Base-by-base conservation (phyloP, 2,797 vertebrate genomes). In the Megaceryle alcyon region DNA sequence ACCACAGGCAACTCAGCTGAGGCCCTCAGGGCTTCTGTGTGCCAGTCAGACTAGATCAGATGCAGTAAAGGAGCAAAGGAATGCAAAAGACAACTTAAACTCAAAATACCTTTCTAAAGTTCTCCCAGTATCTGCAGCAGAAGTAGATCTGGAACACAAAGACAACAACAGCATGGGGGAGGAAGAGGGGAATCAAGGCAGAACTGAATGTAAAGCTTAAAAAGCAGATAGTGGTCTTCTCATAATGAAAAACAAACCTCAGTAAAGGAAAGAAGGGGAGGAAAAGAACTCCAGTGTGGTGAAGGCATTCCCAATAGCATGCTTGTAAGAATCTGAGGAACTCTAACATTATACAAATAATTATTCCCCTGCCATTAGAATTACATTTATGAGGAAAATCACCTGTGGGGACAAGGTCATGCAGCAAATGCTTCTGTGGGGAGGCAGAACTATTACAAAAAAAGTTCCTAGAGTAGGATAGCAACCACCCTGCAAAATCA, bases 21-120 rank as follows among this genome's bases (percentile, higher is more conserved):
- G 60, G 44, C 82, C 82, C 92, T 12, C n/a, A 79, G 72, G 93
- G 89, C 60, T 86, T 44, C 92, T 87, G 16, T 91, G 92, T 86
- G 78, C 94, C 85, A 88, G 91, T 96, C 96, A 96, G 43, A 81
- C 46, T 48, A 56, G 46, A 96, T 96, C 89, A 96, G 91, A 79
- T 17, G 33, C 70, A 64, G 49, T 61, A 60, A 71, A 73, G 48
- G 61, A 90, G 57, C 54, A 82, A 68, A 73, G 65, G 51, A 77
- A 96, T 91, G 72, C 28, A 82, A 92, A 51, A 94, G 96, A 93
- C 68, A 90, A 92, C 33, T 54, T 76, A 15, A 92, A 84, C 49
- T 91, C 44, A 77, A 48, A 92, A 72, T 54, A 82, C 33, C 61
- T 88, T 69, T 56, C 51, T 48, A 68, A 84, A 90, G 39, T 56